phyloP scores from a whole-genome alignment of 2,888 invertebrate genomes.

The Ornithoptera alexandrae region DNA sequence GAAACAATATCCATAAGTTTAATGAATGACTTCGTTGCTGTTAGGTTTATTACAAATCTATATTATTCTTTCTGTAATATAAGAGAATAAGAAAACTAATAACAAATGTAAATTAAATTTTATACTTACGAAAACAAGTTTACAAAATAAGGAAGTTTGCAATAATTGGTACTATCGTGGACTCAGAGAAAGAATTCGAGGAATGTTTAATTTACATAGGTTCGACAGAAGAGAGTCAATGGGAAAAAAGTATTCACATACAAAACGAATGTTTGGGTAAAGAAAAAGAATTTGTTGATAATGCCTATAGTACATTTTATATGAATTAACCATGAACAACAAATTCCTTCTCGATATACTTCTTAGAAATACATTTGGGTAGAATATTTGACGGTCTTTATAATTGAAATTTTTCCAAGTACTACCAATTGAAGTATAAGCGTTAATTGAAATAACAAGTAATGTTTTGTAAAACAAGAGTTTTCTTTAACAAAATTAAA shows the following conservation, averaged over 20 bases:
- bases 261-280: conserved; percentile 9
- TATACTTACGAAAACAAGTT: not conserved
- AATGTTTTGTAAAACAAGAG: too few species aligned
- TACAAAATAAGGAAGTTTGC: not conserved
- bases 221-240: conserved; percentile 12
- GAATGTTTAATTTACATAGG: conserved; percentile 20
- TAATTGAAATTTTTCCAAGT: not conserved
- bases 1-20: too few species aligned
- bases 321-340: conserved; percentile 2
- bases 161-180: conserved; percentile 5
- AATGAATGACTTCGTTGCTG: too few species aligned
- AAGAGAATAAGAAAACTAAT: not conserved
- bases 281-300: conserved; percentile 6
- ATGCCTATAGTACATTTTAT: conserved; percentile 2
- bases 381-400: not conserved
- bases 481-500: too few species aligned
- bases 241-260: conserved; percentile 5
- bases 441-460: too few species aligned
- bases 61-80: not conserved
- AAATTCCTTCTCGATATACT: not conserved
- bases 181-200: conserved; percentile 8
- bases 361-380: too few species aligned
- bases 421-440: not conserved
- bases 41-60: too few species aligned
- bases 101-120: not conserved